These are phyloP conservation scores for Montipora capricornis DNA, from an alignment of 64 coral and sea anemone genomes.

Conservation along the genomic window DNA sequence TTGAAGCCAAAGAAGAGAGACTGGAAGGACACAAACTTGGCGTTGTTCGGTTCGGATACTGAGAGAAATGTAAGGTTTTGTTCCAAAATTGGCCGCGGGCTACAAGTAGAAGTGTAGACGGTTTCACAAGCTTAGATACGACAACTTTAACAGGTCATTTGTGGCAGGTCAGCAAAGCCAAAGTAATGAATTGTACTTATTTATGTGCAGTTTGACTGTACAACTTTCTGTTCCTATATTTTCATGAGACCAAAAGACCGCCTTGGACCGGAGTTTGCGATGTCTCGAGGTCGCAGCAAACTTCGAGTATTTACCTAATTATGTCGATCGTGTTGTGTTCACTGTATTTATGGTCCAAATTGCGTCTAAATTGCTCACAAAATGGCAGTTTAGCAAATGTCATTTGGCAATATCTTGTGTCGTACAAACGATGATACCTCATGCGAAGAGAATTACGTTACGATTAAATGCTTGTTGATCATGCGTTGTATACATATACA, in stretches of 20 bases:
- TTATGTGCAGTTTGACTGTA: neutral
- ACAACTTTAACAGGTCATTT: neutral
- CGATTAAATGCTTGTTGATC: neutral
- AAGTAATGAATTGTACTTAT: neutral
- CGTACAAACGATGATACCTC: neutral
- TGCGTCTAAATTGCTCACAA: neutral
- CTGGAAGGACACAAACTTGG: slow-evolving; percentile 70
- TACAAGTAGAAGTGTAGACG: too few species aligned
- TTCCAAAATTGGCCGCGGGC: neutral
- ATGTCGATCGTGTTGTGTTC: too few species aligned
- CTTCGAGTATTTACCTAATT: too few species aligned
- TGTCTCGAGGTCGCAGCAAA: too few species aligned
- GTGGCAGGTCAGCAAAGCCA: neutral
- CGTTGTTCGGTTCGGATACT: slow-evolving; percentile 58
- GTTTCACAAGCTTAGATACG: neutral
- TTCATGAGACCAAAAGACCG: too few species aligned
- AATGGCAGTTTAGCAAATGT: neutral
- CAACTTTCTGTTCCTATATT: neutral
- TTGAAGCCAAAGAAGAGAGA: slow-evolving; percentile 58
- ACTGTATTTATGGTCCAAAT: too few species aligned
- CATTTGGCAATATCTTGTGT: neutral
- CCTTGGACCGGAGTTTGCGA: too few species aligned
- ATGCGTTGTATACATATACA: too few species aligned
- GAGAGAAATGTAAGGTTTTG: slow-evolving; percentile 69
- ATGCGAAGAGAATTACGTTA: neutral